Percentiles rank a stretch among this genome's conserved stretches.
Evolutionary conservation across 1,140 invertebrate genomes (phyloP).

Genomic region (Lutraria rhynchaena): DNA sequence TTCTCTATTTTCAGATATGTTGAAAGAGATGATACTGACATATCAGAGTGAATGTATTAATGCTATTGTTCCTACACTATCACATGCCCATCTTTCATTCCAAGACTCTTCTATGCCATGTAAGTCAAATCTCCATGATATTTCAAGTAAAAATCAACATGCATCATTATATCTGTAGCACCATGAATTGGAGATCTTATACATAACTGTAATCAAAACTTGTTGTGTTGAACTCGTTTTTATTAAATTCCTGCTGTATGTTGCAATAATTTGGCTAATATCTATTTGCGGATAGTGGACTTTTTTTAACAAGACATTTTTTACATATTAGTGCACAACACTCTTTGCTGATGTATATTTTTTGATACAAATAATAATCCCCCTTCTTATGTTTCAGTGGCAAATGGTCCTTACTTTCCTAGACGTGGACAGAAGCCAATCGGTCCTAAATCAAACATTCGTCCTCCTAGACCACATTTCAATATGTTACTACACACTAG

Average conservation of each 20-base stretch:
- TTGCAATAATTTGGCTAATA: too few species aligned
- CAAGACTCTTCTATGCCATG: conserved; percentile 88
- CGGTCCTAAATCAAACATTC: conserved; percentile 85
- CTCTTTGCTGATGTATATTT: too few species aligned
- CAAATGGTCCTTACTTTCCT: conserved; percentile 90
- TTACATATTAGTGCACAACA: background rate
- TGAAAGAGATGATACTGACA: conserved; percentile 92
- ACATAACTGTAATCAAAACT: too few species aligned
- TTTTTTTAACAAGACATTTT: too few species aligned
- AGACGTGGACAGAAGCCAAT: conserved; percentile 85
- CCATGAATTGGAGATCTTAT: too few species aligned
- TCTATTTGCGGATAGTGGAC: too few species aligned
- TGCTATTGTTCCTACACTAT: conserved; percentile 91
- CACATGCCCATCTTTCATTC: conserved; percentile 91
- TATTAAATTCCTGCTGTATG: too few species aligned
- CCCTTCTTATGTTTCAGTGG: conserved; percentile 80
- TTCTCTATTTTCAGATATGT: conserved; percentile 86
- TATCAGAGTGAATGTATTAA: conserved; percentile 91
- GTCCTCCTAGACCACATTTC: conserved; percentile 90
- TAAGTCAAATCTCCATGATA: too few species aligned
- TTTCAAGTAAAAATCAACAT: too few species aligned
- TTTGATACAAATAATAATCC: too few species aligned
- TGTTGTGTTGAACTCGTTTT: too few species aligned
- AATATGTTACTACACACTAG: conserved; percentile 93
- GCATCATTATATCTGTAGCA: too few species aligned